These are phyloP conservation scores for Plagiodera versicolora DNA, from an alignment of 2,888 invertebrate genomes.

Conservation along the genomic window DNA sequence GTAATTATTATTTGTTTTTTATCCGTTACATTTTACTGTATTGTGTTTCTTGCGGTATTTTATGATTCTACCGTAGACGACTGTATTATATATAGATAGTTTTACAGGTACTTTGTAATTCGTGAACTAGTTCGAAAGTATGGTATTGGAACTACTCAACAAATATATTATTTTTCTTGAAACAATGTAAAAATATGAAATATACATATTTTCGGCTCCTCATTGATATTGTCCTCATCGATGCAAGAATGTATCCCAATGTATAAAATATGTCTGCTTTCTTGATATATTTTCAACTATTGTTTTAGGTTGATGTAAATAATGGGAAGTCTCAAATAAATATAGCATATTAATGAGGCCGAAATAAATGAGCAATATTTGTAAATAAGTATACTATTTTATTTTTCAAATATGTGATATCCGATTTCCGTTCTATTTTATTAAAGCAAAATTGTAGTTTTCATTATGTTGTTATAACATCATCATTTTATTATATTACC, in stretches of 20 bases:
- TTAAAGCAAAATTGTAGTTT: background rate
- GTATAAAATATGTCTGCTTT: background rate
- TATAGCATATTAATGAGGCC: background rate
- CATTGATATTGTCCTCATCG: background rate
- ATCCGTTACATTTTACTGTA: no score
- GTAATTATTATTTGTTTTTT: no score
- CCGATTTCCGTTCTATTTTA: background rate
- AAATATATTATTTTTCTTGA: no score
- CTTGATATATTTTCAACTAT: background rate
- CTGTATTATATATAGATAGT: background rate
- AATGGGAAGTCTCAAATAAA: background rate
- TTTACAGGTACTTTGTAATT: background rate
- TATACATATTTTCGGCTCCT: no score
- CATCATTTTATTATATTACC: no score
- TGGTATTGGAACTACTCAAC: background rate
- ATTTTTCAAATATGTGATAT: background rate
- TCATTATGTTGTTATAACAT: no score
- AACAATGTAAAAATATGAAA: no score
- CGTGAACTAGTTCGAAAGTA: background rate
- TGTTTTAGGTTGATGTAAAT: background rate
- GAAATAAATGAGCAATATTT: conserved; percentile 1
- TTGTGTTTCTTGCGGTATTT: no score
- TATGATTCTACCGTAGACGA: background rate
- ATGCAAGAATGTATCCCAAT: no score
- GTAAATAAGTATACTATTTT: background rate